Percentiles rank a stretch among this genome's conserved stretches.
Conservation (phyloP, 2,888 invertebrate species). For the Pseudococcus longispinus region DNA sequence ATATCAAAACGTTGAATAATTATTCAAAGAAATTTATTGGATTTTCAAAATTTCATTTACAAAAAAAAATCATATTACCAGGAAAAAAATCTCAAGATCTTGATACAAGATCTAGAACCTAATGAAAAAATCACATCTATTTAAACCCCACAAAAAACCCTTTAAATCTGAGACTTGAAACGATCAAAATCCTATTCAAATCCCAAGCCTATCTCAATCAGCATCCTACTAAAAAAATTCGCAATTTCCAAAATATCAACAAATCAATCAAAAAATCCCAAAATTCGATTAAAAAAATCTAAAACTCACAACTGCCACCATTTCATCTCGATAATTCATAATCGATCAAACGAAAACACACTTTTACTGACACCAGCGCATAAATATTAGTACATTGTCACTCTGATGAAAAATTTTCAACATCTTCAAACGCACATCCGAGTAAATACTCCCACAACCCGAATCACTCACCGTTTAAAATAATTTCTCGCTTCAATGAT, state of each 20-base stretch:
- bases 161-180: neutral
- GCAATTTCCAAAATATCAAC: neutral
- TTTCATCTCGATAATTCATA: neutral
- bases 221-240: no score
- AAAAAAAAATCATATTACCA: no score
- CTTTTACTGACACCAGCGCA: neutral
- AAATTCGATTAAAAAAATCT: neutral
- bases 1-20: no score
- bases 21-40: no score
- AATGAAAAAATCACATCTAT: no score
- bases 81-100: no score
- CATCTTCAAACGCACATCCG: neutral
- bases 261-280: neutral
- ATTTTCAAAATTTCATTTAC: no score
- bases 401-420: neutral
- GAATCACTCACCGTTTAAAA: constrained; percentile 11
- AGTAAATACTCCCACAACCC: constrained; percentile 1
- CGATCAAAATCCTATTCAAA: no score
- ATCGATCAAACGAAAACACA: neutral
- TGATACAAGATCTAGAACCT: no score
- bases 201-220: no score
- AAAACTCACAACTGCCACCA: neutral
- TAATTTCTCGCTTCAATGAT: constrained; percentile 33
- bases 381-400: neutral
- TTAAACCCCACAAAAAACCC: neutral